Base-by-base conservation (phyloP, 2,113 vertebrate genomes). In the Heterotilapia buettikoferi region DNA sequence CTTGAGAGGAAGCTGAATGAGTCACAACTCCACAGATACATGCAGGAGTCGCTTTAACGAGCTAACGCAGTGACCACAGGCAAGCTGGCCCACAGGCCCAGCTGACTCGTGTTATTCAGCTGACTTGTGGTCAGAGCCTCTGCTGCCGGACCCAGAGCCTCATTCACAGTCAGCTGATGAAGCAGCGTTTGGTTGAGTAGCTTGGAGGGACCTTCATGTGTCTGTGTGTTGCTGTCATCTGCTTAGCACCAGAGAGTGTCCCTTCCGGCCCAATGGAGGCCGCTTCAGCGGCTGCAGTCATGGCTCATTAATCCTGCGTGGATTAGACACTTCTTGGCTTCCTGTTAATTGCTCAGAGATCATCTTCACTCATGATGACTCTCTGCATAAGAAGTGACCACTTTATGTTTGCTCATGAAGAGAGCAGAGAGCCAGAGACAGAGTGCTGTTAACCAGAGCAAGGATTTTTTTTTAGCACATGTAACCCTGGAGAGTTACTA, bases 211-310 rank as follows among this genome's bases (percentile, higher is more conserved):
- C 90, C 57, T 63, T 80, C 11, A 10, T 52, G 61, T 33, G 57
- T 14, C n/a, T 2, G 50, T 86, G 88, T 79, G 53, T 63, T 14
- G n/a, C 82, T 71, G 9, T 90, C 92, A 91, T 90, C 92, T 93
- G 93, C 88, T 86, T 47, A 19, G 66, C 33, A n/a, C 71, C n/a
- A 85, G 5, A 76, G 78, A 13, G 43, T 26, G 59, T 52, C 79
- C 71, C 84, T 29, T 57, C 40, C 66, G 11, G 54, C 88, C 86
- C 88, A 85, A 90, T n/a, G 47, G 40, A 43, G 86, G 63, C 76
- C 81, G 26, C 88, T 86, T 84, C 11, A 80, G 14, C 1, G 29
- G 29, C 52, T 83, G 66, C 92, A 86, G 36, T 84, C 86, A 76
- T 83, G 84, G 59, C 54, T 92, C 88, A 31, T 93, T 87, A 90